Conservation (phyloP, 2,888 invertebrate species). For the Acanthopleura granulata region DNA sequence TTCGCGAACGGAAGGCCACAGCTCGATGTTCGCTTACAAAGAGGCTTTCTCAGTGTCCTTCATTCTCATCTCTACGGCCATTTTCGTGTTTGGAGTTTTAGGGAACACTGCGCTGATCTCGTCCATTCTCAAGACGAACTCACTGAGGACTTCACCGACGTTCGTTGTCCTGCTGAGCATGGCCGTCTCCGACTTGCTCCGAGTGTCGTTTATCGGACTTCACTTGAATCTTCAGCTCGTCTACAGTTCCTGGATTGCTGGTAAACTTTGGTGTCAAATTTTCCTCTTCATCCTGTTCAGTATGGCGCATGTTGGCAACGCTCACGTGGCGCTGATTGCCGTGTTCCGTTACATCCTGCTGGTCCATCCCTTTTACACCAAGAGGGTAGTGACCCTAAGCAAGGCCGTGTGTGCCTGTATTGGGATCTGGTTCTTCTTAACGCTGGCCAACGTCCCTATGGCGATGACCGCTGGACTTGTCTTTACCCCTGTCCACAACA, state of each 20-base stretch:
- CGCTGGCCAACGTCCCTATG: not conserved
- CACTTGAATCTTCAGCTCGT: constrained; percentile 6
- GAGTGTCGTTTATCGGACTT: constrained; percentile 3
- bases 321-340: constrained; percentile 2
- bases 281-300: constrained; percentile 8
- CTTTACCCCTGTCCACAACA: not conserved
- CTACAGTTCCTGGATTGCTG: constrained; percentile 10
- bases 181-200: constrained; percentile 11
- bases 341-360: not conserved
- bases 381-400: not conserved
- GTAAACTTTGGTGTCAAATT: constrained; percentile 8
- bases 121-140: not conserved
- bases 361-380: not conserved
- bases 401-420: not conserved
- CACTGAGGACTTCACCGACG: not conserved
- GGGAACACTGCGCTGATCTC: not conserved
- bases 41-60: not conserved
- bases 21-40: not conserved
- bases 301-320: constrained; percentile 6
- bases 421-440: not conserved
- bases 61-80: not conserved
- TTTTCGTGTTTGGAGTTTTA: constrained; percentile 7
- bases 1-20: not conserved
- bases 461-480: not conserved
- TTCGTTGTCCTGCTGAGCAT: constrained; percentile 8